A percentile compares a stretch with the other conserved stretches of the same genome.
These are phyloP conservation scores for Isichthys henryi DNA, from an alignment of 2,113 vertebrate genomes.

Conservation along the genomic window DNA sequence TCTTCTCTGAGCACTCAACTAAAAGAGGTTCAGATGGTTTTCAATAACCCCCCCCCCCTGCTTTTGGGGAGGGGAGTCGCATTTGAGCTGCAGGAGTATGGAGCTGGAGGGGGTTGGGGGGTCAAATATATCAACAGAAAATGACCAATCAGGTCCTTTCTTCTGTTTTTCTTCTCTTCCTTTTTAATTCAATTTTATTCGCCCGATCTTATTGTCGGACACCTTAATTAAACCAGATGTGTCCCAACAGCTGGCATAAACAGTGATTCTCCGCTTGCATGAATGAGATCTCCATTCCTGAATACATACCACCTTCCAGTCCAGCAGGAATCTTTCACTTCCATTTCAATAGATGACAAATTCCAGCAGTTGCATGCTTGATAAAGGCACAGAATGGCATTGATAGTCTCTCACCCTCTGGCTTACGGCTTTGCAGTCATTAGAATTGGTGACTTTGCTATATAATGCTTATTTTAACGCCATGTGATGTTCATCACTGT, in stretches of 20 bases:
- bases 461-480: background rate
- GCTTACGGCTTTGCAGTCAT: background rate
- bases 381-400: background rate
- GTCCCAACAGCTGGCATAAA: background rate
- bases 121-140: slow-evolving; percentile 46
- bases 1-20: slow-evolving; percentile 54
- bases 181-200: background rate
- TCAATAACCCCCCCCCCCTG: slow-evolving; percentile 48
- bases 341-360: background rate
- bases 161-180: background rate
- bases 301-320: background rate
- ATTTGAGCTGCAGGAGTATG: background rate
- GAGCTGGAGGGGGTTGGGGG: slow-evolving; percentile 16
- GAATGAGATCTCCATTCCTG: background rate
- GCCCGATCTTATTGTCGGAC: background rate
- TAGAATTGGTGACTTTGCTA: background rate
- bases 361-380: background rate
- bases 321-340: background rate
- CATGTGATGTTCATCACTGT: background rate
- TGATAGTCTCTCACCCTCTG: background rate
- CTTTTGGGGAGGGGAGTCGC: background rate
- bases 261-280: background rate
- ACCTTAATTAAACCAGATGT: background rate
- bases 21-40: slow-evolving; percentile 65
- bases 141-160: slow-evolving; percentile 24